Base-by-base conservation (phyloP, 2,113 vertebrate genomes). In the Sylvilagus bachmani region DNA sequence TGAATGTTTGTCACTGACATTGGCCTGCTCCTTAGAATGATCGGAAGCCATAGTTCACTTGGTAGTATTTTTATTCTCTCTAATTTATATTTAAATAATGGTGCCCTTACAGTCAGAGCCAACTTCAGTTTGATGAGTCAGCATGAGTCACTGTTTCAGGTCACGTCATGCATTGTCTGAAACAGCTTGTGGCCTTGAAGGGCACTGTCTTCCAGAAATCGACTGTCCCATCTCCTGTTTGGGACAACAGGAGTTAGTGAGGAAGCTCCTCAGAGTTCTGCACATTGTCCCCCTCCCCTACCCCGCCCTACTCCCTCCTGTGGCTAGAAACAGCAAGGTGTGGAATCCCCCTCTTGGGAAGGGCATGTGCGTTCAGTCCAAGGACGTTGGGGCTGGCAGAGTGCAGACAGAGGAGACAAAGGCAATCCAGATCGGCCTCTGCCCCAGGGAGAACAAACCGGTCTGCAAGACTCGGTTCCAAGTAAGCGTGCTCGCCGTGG, bases 1-100 rank as follows among this genome's bases (percentile, higher is more conserved):
- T 31, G 67, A 22, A 73, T 74, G 27, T 74, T 5, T 85, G 36
- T 62, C 24, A 83, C 81, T 90, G 75, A 89, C 67, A 83, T 38
- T 86, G 22, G 27, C 5, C 58, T 86, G 24, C 21, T 90, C 82
- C 64, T 78, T 95, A 64, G 5, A 87, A 77, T 95, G 49, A 82
- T 17, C 81, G 0, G 10, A 86, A 93, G 33, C 81, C 53, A 70
- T 13, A n/a, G 36, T 90, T 93, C 66, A 80, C 38, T 84, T 87
- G 4, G 29, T n/a, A 66, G 11, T 0, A 8, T 11, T 62, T 85
- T 66, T 22, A 7, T 58, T 86, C 7, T 33, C 69, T 82, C 29
- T 87, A 55, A 84, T 51, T 6, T 84, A 29, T 88, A 64, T 16
- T 51, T 92, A 78, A 90, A 49, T 62, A 83, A 85, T 8, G 5